phyloP scores from a whole-genome alignment of 2,797 vertebrate species.

The Perodicticus potto region DNA sequence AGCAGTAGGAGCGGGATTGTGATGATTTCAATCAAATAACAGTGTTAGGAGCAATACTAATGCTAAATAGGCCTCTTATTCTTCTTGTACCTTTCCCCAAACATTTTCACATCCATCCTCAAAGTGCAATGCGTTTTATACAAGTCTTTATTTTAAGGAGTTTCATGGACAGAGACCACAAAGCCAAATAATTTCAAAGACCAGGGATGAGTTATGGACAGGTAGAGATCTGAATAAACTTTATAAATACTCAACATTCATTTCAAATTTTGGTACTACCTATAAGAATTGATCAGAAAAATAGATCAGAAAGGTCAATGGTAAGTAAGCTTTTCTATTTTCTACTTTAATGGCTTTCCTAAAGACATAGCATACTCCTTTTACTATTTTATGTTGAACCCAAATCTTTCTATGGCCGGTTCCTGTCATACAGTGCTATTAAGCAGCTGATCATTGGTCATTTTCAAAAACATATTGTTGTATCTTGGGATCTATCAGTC shows the following conservation, averaged over 20 bases:
- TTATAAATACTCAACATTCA: background rate
- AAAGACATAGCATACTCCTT: background rate
- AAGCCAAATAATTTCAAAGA: background rate
- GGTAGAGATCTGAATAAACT: background rate
- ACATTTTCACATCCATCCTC: background rate
- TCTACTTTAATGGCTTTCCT: background rate
- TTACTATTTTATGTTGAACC: background rate
- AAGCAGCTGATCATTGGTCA: background rate
- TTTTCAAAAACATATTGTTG: background rate
- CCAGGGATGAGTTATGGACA: background rate
- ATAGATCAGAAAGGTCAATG: background rate
- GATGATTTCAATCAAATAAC: background rate
- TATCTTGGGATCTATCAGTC: background rate
- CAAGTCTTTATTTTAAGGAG: background rate
- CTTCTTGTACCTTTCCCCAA: background rate
- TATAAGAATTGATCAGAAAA: constrained; percentile 2
- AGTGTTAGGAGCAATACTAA: background rate
- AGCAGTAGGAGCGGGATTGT: background rate
- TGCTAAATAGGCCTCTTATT: background rate
- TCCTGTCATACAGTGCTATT: background rate
- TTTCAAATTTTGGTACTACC: background rate
- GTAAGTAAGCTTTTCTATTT: background rate
- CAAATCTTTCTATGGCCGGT: background rate
- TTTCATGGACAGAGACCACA: background rate
- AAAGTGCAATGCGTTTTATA: background rate